Evolutionary conservation across 2,113 vertebrate species (phyloP).

Genomic region (Austrofundulus limnaeus): DNA sequence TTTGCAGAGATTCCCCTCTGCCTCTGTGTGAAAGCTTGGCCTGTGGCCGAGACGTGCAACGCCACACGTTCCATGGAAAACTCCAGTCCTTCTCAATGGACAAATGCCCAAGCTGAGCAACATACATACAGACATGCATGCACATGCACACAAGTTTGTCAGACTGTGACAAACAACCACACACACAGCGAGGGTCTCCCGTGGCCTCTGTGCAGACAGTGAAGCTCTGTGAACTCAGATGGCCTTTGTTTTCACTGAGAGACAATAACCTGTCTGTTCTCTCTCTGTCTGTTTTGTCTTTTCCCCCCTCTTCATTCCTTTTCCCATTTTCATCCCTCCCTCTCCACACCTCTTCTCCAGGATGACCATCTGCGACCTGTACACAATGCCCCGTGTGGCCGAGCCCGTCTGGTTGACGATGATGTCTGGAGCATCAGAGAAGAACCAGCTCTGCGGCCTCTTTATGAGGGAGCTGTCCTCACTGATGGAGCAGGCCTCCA

Average conservation of each 20-base stretch:
- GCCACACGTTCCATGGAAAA: constrained; percentile 61
- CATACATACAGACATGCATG: constrained; percentile 40
- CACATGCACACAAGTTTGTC: constrained; percentile 20
- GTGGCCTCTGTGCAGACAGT: constrained; percentile 58
- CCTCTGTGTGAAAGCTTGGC: constrained; percentile 61
- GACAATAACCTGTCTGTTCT: constrained; percentile 67
- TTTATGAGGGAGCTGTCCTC: constrained; percentile 96
- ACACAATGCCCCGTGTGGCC: constrained; percentile 95
- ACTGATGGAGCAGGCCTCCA: constrained; percentile 96
- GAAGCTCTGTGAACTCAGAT: constrained; percentile 69
- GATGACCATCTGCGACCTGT: constrained; percentile 94
- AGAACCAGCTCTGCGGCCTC: constrained; percentile 94
- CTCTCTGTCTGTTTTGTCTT: constrained; percentile 42
- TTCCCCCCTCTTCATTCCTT: constrained; percentile 26
- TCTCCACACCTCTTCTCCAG: constrained; percentile 73
- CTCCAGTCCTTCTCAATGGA: constrained; percentile 59
- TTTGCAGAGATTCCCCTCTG: constrained; percentile 58
- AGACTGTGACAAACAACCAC: constrained; percentile 33
- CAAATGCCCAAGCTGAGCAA: constrained; percentile 49
- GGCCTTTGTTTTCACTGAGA: constrained; percentile 63
- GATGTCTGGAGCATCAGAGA: constrained; percentile 93
- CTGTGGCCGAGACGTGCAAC: constrained; percentile 55
- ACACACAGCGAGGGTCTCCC: constrained; percentile 57
- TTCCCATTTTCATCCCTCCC: constrained; percentile 43
- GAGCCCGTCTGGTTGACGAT: constrained; percentile 98